These are phyloP conservation scores for Psittacula derbiana DNA, from an alignment of 2,797 vertebrate species.

Conservation along the genomic window DNA sequence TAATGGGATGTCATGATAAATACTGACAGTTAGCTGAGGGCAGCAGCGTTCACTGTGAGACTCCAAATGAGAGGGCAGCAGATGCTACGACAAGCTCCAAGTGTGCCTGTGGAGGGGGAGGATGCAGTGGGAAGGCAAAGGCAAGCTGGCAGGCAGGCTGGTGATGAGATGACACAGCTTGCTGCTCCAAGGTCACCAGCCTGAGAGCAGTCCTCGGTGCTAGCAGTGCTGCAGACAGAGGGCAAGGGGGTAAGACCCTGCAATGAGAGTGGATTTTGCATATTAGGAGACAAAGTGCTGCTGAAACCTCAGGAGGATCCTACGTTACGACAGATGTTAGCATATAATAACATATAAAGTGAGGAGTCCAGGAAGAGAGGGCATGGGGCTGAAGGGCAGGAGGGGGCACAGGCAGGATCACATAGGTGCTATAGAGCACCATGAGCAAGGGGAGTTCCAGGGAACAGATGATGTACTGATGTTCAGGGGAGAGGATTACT, in stretches of 20 bases:
- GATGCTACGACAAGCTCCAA: constrained; percentile 10
- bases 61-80: constrained; percentile 52
- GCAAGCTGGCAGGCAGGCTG: background rate
- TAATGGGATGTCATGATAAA: constrained; percentile 62
- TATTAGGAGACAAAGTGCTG: background rate
- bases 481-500: background rate
- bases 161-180: background rate
- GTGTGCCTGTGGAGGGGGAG: background rate
- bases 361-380: background rate
- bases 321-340: background rate
- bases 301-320: background rate
- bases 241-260: background rate
- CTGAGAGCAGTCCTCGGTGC: background rate
- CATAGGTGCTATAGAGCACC: rapidly evolving
- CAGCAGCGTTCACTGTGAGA: background rate
- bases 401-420: background rate
- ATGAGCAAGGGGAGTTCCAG: background rate
- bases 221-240: rapidly evolving
- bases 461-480: background rate
- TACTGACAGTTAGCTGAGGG: constrained; percentile 60
- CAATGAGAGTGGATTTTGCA: background rate
- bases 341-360: rapidly evolving
- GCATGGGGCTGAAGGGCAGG: background rate
- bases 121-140: background rate
- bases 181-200: constrained; percentile 26